Base-by-base conservation (phyloP, 2,113 vertebrate species). In the Ancistrus triradiatus region DNA sequence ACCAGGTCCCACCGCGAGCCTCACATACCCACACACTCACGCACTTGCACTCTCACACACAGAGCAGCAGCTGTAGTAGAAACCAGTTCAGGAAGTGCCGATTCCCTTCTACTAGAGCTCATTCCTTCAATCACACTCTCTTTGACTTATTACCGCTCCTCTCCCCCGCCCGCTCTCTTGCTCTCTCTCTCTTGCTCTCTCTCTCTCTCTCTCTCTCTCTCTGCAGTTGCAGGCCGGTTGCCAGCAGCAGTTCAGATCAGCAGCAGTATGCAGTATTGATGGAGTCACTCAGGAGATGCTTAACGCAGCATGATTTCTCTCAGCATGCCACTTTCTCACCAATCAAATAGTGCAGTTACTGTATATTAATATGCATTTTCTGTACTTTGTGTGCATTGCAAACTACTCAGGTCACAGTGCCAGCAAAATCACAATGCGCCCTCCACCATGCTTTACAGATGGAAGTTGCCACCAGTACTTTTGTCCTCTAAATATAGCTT, bases 231-330 rank as follows among this genome's bases (percentile, higher is more conserved):
- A 66, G 71, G 73, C 81, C 60, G 80, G 77, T 67, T 78, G 85
- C 86, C 87, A 84, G 85, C 87, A 84, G 85, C 67, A 81, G 63
- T 80, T 79, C 82, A 83, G n/a, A n/a, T n/a, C n/a, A n/a, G n/a
- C n/a, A n/a, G 86, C 85, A 83, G 83, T 83, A 80, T 85, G 85
- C 88, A 82, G 86, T 86, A 89, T 87, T 88, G 86, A 90, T 87
- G 83, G 84, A 87, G 85, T 86, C 84, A 85, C 85, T 87, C 80
- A 78, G 83, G 81, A 81, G 85, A 87, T 90, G 88, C 87, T 85
- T n/a, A 84, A 87, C 86, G 82, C 86, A 85, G 87, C 86, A 87
- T 77, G 78, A 87, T 85, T 84, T 77, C 78, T 78, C 82, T 72
- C 74, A 71, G 71, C 66, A 44, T 72, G 68, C 76, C 25, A 68